Conservation (phyloP, 2,797 vertebrate genomes). For the Bradypus variegatus region DNA sequence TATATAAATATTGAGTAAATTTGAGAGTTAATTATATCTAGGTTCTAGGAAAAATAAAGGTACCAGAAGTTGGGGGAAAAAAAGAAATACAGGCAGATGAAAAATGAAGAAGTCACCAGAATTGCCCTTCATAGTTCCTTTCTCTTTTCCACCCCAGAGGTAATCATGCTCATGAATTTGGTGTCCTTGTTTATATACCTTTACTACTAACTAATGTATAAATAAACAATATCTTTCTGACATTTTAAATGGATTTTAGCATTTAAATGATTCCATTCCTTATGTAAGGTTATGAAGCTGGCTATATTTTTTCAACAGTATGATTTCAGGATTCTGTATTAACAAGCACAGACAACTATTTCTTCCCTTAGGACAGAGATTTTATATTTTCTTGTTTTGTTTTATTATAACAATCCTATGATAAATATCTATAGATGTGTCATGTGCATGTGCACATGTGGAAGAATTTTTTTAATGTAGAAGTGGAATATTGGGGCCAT, state of each 20-base stretch:
- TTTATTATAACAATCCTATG: neutral
- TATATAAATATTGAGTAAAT: too few species aligned
- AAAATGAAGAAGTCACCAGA: neutral
- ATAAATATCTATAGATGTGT: neutral
- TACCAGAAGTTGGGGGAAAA: too few species aligned
- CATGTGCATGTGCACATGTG: neutral
- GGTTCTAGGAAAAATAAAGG: too few species aligned
- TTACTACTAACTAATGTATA: neutral
- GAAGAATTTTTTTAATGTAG: neutral
- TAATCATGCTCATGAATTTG: neutral
- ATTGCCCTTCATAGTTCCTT: neutral
- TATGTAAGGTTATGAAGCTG: neutral
- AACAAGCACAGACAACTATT: neutral
- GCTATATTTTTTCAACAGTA: neutral
- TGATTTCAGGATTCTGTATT: neutral
- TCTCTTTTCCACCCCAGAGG: neutral
- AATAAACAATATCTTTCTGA: neutral
- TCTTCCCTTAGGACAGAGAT: neutral
- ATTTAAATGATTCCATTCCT: neutral
- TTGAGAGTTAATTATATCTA: too few species aligned
- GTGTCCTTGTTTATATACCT: neutral
- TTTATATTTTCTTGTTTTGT: neutral
- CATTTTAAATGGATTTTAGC: neutral
- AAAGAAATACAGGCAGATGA: neutral
- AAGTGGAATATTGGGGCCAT: neutral